A percentile compares a stretch with the other conserved stretches of the same genome.
phyloP scores from a whole-genome alignment of 2,888 invertebrate genomes.

The Drosophila mettleri region DNA sequence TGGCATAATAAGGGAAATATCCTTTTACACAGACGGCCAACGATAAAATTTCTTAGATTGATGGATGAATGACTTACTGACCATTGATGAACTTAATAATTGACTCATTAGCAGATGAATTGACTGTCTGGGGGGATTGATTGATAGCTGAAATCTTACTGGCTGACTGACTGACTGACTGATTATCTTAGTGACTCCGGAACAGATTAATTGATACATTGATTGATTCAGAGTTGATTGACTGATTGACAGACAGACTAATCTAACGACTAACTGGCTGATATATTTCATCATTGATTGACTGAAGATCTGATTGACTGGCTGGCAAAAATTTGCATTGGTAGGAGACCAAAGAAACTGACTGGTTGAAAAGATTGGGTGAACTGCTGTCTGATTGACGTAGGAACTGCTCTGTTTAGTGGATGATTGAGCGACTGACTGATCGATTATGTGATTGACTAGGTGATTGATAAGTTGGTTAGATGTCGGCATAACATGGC shows the following conservation, averaged over 20 bases:
- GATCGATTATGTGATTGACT: too few relatives aligned
- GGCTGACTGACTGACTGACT: not conserved
- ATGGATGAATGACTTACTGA: not conserved
- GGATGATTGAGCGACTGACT: not conserved
- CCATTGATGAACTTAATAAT: not conserved
- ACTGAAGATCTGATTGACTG: not conserved
- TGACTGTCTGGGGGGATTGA: not conserved
- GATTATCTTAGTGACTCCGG: not conserved
- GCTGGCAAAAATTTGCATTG: too few relatives aligned
- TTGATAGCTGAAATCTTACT: not conserved
- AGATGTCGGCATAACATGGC: too few relatives aligned
- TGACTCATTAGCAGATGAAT: not conserved
- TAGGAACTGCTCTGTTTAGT: too few relatives aligned
- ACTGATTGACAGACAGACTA: too few relatives aligned
- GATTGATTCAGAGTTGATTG: not conserved
- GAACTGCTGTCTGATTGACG: not conserved
- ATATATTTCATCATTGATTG: not conserved
- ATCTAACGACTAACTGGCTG: not conserved
- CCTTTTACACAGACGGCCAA: not conserved
- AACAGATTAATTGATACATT: not conserved
- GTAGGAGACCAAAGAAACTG: too few relatives aligned
- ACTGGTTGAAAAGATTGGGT: not conserved
- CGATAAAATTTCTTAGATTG: not conserved
- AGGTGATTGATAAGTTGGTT: too few relatives aligned
- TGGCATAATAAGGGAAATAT: not conserved